Evolutionary conservation across 2,888 invertebrate genomes (phyloP).

Genomic region (Drosophila multiciliata): DNA sequence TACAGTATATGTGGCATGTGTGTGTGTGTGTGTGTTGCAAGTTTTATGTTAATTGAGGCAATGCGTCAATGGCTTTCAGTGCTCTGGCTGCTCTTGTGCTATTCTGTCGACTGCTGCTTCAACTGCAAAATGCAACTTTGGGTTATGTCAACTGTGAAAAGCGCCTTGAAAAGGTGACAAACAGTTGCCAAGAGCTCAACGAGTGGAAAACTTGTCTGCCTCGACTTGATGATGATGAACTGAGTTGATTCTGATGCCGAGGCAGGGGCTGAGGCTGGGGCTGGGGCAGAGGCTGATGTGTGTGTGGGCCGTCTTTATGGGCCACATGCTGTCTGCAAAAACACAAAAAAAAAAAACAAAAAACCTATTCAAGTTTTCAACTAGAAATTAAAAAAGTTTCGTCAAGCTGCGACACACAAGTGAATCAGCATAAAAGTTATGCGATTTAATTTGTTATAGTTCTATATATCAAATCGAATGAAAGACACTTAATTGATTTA

Average conservation of each 20-base stretch:
- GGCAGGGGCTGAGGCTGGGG: not conserved
- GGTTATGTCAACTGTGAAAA: conserved; percentile 73
- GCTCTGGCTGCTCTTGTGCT: conserved; percentile 22
- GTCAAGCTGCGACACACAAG: conserved; percentile 20
- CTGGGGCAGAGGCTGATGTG: not conserved
- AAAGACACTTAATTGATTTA: conserved; percentile 2
- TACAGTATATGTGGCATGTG: conserved; percentile 3
- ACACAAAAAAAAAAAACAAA: conserved; percentile 19
- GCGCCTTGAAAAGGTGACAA: conserved; percentile 62
- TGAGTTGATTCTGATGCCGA: not conserved
- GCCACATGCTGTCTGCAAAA: conserved; percentile 33
- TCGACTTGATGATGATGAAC: not conserved
- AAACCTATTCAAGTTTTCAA: conserved; percentile 42
- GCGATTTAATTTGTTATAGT: conserved; percentile 19
- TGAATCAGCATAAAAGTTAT: conserved; percentile 28
- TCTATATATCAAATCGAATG: conserved; percentile 10
- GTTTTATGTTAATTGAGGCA: conserved; percentile 80
- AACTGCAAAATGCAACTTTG: conserved; percentile 45
- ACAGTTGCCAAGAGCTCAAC: conserved; percentile 15
- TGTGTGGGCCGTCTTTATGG: conserved; percentile 48
- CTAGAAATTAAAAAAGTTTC: conserved; percentile 45
- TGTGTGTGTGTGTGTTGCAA: conserved; percentile 31
- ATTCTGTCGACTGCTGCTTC: conserved; percentile 20
- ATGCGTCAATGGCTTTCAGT: conserved; percentile 71
- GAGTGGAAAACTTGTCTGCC: conserved; percentile 10